Evolutionary conservation across 2,888 invertebrate species (phyloP), one percentile per base, ranked within the genome.

Genomic region (Dynastes hyllus): DNA sequence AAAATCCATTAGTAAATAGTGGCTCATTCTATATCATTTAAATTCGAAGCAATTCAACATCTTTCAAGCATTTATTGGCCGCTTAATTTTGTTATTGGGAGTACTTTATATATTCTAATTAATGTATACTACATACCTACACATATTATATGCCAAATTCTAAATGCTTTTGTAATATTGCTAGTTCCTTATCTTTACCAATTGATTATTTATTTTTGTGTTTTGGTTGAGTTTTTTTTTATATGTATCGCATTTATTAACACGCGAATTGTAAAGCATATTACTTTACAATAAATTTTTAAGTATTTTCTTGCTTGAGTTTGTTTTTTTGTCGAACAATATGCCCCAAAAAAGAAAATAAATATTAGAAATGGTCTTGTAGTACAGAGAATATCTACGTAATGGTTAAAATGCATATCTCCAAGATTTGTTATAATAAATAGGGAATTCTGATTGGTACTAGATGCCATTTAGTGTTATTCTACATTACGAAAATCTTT

Each of bases 121-220:
- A 73, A 29, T 71, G 55, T 53, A 58, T 67, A 37, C 37, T 37
- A 37, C 37, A 37, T 5, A 37, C 37, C 37, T 37, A 37, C 8
- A 69, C 50, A 9, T 73, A 73, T 71, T 51, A 69, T 50, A 69
- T 27, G 29, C 27, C 45, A 69, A 45, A 50, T 45, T 67, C 27
- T 27, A 61, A 40, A 73, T 45, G 73, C 73, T 73, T 73, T 73
- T 73, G 73, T 73, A 73, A 73, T 73, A 58, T 73, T 73, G 73
- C 73, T 73, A 73, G 58, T 73, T 73, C 61, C 58, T 73, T 45
- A 58, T 73, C 11, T n/a, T 58, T 71, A 58, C 5, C n/a, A 67
- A 45, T 67, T 69, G 13, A 69, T 69, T 73, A 73, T 73, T 73
- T 73, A 73, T 73, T 58, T 61, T 50, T 73, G 58, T 40, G 6